Conservation (phyloP, 2,888 invertebrate genomes). For the Tricholauxania praeusta region DNA sequence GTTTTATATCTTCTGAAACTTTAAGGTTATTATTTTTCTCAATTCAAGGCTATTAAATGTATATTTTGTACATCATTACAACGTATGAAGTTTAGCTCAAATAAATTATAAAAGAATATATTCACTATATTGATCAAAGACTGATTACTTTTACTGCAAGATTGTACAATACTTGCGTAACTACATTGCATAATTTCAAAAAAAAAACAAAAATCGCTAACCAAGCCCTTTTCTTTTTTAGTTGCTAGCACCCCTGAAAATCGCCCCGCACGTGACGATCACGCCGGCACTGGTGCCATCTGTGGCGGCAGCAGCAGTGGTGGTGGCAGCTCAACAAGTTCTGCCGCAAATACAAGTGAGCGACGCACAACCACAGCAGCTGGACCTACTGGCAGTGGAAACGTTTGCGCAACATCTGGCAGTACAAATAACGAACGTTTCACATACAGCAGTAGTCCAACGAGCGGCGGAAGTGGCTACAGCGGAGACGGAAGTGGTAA, state of each 20-base stretch:
- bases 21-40: too few species aligned
- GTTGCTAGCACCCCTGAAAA: conserved; percentile 88
- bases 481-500: conserved; percentile 20
- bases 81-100: too few species aligned
- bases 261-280: conserved; percentile 73
- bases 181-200: too few species aligned
- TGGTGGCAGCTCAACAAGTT: conserved; percentile 37
- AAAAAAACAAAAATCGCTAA: neutral
- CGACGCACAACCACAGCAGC: conserved; percentile 19
- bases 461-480: conserved; percentile 43
- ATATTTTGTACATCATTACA: too few species aligned
- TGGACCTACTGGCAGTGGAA: conserved; percentile 5
- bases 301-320: conserved; percentile 61
- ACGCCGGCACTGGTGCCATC: conserved; percentile 53
- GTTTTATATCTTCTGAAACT: too few species aligned
- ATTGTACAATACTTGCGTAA: too few species aligned
- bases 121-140: too few species aligned
- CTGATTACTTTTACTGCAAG: too few species aligned
- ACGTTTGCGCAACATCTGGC: conserved; percentile 33
- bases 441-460: conserved; percentile 49
- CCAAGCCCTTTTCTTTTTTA: conserved; percentile 68
- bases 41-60: too few species aligned
- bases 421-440: conserved; percentile 21
- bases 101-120: too few species aligned
- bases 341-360: conserved; percentile 67